Evolutionary conservation across 2,888 invertebrate species (phyloP).

Genomic region (Cactoblastis cactorum): DNA sequence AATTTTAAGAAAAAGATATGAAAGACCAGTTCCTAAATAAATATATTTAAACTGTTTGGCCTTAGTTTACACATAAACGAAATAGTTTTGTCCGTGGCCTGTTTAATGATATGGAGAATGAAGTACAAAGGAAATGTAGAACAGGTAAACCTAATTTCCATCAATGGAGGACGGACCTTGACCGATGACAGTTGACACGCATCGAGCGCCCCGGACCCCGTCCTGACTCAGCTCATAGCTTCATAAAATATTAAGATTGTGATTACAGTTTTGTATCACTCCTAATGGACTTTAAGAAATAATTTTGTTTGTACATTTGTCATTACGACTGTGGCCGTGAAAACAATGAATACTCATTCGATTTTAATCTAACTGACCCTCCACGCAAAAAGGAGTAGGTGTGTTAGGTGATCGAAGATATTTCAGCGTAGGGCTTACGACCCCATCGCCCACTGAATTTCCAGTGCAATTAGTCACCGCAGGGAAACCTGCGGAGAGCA

Average conservation of each 20-base stretch:
- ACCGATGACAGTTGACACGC: conserved; percentile 27
- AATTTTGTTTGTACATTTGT: background rate
- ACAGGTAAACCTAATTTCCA: background rate
- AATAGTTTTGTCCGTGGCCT: background rate
- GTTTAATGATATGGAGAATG: background rate
- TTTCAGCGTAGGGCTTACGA: no score
- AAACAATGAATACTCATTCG: background rate
- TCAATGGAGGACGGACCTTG: conserved; percentile 26
- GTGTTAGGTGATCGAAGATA: no score
- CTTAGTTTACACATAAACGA: no score
- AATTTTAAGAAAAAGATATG: no score
- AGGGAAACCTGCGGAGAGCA: no score
- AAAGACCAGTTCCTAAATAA: no score
- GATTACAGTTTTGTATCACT: conserved; percentile 16
- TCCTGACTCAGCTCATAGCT: background rate
- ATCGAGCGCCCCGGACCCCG: background rate
- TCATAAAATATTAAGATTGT: conserved; percentile 22
- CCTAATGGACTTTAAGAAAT: conserved; percentile 12
- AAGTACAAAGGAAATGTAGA: background rate
- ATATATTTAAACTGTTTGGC: no score
- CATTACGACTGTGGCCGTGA: background rate
- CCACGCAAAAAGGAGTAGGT: no score
- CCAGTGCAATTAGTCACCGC: no score
- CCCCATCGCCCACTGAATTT: no score
- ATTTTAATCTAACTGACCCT: no score